phyloP scores from a whole-genome alignment of 2,888 invertebrate genomes.

The Malacosoma neustria region DNA sequence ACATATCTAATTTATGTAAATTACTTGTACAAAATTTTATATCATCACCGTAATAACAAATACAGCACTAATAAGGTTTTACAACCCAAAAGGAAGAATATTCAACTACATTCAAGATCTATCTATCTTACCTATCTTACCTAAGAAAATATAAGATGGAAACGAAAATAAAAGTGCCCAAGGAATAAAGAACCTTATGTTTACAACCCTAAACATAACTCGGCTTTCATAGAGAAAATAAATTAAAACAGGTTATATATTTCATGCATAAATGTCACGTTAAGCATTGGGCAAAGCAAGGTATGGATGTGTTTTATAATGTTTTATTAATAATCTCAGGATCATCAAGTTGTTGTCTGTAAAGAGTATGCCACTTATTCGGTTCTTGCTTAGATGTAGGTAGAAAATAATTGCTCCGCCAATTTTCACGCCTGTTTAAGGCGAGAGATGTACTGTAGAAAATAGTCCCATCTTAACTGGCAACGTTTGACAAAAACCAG shows the following conservation, averaged over 20 bases:
- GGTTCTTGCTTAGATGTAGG: too few relatives aligned
- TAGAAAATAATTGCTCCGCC: too few relatives aligned
- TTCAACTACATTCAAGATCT: not conserved
- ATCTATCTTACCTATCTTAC: not conserved
- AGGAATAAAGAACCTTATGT: not conserved
- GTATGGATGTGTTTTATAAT: conserved; percentile 19
- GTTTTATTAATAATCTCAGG: conserved; percentile 21
- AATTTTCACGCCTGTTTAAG: too few relatives aligned
- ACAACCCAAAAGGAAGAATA: not conserved
- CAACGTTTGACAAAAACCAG: too few relatives aligned
- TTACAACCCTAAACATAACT: not conserved
- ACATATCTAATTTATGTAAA: too few relatives aligned
- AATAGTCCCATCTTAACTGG: too few relatives aligned
- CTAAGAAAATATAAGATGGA: not conserved
- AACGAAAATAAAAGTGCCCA: not conserved
- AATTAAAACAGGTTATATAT: not conserved
- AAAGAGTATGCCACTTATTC: conserved; percentile 18
- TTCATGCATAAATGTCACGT: not conserved
- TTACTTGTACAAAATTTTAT: too few relatives aligned
- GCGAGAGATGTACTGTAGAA: too few relatives aligned
- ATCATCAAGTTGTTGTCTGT: conserved; percentile 18
- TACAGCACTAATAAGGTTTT: not conserved
- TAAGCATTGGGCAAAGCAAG: conserved; percentile 9
- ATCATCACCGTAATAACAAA: too few relatives aligned
- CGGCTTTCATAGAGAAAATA: not conserved